Evolutionary conservation across 2,888 invertebrate species (phyloP).

Genomic region (Drosophila phalerata): DNA sequence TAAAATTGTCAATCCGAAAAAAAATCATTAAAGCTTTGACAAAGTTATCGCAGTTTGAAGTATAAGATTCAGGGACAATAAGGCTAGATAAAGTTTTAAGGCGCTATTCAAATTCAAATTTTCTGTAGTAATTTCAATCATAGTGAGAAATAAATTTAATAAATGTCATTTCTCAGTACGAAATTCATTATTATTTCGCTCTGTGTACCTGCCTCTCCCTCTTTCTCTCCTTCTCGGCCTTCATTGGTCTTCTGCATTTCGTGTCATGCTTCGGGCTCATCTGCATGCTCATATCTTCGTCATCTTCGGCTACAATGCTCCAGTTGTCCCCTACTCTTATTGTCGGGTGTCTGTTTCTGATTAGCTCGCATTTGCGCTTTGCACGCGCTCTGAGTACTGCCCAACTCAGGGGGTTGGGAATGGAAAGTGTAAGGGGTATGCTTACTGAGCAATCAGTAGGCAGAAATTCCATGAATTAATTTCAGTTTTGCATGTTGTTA

Average conservation of each 20-base stretch:
- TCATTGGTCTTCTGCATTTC: conserved; percentile 31
- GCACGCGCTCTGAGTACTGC: conserved; percentile 35
- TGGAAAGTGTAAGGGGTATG: neutral
- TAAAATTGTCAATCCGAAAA: too few species aligned
- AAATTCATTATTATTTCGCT: neutral
- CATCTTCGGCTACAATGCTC: conserved; percentile 58
- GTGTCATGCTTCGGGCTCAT: conserved; percentile 66
- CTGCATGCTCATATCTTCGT: conserved; percentile 77
- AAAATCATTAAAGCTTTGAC: too few species aligned
- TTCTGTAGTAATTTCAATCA: neutral
- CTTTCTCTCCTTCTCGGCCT: neutral
- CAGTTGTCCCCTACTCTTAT: conserved; percentile 60
- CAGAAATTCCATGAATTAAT: conserved; percentile 84
- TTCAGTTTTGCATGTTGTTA: conserved; percentile 85
- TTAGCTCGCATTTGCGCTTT: conserved; percentile 58
- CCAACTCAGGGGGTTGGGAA: conserved; percentile 3
- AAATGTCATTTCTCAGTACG: neutral
- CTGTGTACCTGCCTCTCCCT: neutral
- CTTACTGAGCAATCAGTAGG: conserved; percentile 56
- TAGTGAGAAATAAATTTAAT: neutral
- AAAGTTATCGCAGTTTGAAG: too few species aligned
- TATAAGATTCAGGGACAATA: too few species aligned
- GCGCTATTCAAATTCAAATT: too few species aligned
- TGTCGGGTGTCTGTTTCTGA: conserved; percentile 81
- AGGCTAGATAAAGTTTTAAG: too few species aligned